phyloP scores from a whole-genome alignment of 1,140 invertebrate species.

The Drosophila burlai region DNA sequence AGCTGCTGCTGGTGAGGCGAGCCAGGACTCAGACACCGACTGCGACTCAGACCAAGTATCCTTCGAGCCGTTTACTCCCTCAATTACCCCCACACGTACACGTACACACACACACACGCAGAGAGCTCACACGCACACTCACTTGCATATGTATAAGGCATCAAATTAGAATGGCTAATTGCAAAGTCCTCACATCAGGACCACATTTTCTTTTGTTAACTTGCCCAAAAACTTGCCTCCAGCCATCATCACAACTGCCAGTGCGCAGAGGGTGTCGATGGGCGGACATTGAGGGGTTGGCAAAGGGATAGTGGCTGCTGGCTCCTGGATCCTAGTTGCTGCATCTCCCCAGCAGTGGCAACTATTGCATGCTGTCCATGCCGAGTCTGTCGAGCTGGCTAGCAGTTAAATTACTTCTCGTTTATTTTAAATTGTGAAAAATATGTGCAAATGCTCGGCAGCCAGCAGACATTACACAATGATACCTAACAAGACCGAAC shows the following conservation, averaged over 20 bases:
- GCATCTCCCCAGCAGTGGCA: constrained; percentile 26
- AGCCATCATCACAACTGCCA: constrained; percentile 40
- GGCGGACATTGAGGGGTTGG: constrained; percentile 14
- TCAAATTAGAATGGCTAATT: constrained; percentile 69
- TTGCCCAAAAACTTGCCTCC: constrained; percentile 58
- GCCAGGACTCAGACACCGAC: background rate
- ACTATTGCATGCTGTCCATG: constrained; percentile 51
- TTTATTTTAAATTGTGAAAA: constrained; percentile 82
- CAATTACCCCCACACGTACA: constrained; percentile 44
- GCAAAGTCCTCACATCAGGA: constrained; percentile 64
- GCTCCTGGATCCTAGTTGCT: background rate
- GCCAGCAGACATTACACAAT: constrained; percentile 68
- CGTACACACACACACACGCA: background rate
- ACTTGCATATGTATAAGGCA: constrained; percentile 52
- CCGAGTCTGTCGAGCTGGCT: constrained; percentile 34
- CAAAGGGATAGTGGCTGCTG: background rate
- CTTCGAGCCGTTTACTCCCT: constrained; percentile 43
- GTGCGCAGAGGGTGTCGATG: constrained; percentile 3
- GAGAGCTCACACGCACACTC: background rate
- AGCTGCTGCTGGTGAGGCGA: constrained; percentile 17
- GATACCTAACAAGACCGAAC: constrained; percentile 68
- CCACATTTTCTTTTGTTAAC: constrained; percentile 64
- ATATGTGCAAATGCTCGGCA: constrained; percentile 76
- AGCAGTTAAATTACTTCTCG: constrained; percentile 82
- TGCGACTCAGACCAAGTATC: background rate